These are phyloP conservation scores for Ornithorhynchus anatinus DNA, from an alignment of 2,113 vertebrate genomes.

Conservation along the genomic window DNA sequence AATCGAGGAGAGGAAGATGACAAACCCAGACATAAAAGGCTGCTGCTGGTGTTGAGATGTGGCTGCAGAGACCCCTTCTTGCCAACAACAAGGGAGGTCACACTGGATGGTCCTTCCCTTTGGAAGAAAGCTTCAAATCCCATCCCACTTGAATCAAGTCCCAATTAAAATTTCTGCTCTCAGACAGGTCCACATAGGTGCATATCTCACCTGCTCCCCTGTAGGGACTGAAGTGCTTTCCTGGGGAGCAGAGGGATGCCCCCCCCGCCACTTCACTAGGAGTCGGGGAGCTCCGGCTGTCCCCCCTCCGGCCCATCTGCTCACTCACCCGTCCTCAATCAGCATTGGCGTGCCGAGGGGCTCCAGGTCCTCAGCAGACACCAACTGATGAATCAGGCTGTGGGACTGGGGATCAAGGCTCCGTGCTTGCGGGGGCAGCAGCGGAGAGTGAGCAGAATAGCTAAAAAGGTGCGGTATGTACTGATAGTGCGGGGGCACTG, in stretches of 20 bases:
- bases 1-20: neutral
- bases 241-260: too few relatives aligned
- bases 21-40: neutral
- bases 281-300: neutral
- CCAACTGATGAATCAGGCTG: slow-evolving; percentile 88
- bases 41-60: neutral
- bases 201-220: too few relatives aligned
- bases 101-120: too few relatives aligned
- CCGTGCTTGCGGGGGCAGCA: slow-evolving; percentile 86
- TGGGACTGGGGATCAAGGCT: slow-evolving; percentile 93
- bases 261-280: too few relatives aligned
- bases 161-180: too few relatives aligned
- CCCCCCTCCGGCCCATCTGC: neutral
- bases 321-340: slow-evolving; percentile 92
- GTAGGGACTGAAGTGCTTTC: too few relatives aligned
- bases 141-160: too few relatives aligned
- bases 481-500: slow-evolving; percentile 91
- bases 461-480: slow-evolving; percentile 95
- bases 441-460: slow-evolving; percentile 87
- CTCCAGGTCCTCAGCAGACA: slow-evolving; percentile 92
- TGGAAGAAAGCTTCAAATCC: too few relatives aligned
- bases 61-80: neutral
- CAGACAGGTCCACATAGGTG: too few relatives aligned
- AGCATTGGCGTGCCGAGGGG: slow-evolving; percentile 93
- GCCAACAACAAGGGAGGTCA: too few relatives aligned